Evolutionary conservation across 2,113 vertebrate genomes (phyloP).

Genomic region (Varanus salvator): DNA sequence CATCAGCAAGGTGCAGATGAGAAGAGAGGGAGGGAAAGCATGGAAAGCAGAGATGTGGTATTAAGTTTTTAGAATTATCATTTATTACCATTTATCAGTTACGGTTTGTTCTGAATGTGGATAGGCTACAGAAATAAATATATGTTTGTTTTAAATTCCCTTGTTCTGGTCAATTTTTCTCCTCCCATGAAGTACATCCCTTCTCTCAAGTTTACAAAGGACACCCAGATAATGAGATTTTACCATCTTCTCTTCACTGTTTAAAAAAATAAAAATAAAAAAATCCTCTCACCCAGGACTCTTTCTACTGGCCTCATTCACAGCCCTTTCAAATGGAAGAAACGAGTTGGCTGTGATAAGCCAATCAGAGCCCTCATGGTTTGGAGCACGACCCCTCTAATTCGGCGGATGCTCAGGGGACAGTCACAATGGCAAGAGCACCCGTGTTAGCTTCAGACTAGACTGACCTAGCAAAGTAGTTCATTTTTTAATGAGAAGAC

Average conservation of each 20-base stretch:
- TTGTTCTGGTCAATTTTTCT: background rate
- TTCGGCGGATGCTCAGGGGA: no score
- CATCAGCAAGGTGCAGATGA: no score
- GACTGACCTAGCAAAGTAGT: background rate
- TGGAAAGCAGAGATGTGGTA: no score
- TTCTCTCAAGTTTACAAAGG: background rate
- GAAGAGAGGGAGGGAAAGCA: no score
- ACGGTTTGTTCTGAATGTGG: no score
- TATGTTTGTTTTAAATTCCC: no score
- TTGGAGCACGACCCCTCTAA: background rate
- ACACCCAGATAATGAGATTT: background rate
- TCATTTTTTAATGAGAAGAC: background rate
- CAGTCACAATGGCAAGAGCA: no score
- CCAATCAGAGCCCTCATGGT: background rate
- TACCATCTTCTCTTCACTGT: background rate
- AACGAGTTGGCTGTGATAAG: background rate
- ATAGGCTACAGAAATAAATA: no score
- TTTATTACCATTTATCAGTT: no score
- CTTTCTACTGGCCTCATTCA: background rate
- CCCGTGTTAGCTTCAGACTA: no score
- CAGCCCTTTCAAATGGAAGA: background rate
- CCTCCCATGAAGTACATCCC: background rate
- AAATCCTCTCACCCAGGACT: background rate
- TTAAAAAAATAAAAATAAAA: background rate
- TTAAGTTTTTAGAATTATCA: no score